Evolutionary conservation across 1,140 invertebrate genomes (phyloP).

Genomic region (Nixonia krombeini): DNA sequence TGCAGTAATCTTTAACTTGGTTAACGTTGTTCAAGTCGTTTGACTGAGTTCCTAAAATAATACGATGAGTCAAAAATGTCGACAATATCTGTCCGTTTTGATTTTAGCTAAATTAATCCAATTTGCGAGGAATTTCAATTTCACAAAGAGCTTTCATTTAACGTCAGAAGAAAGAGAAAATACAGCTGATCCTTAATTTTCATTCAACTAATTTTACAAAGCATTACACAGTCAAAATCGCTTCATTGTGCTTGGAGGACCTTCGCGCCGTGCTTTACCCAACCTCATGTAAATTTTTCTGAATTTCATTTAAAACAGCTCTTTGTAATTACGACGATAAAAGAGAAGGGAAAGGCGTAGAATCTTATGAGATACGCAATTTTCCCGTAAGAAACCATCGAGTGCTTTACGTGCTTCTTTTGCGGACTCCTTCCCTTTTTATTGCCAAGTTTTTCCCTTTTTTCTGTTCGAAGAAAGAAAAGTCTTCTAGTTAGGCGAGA

Average conservation of each 20-base stretch:
- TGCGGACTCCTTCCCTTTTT: slow-evolving; percentile 11
- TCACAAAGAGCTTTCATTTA: no score
- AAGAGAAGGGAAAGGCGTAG: slow-evolving; percentile 11
- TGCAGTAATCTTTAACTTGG: no score
- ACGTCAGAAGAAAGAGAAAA: no score
- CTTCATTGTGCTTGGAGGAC: neutral
- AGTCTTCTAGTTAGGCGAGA: slow-evolving; percentile 57
- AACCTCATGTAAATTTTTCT: slow-evolving; percentile 8
- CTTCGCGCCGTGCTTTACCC: neutral
- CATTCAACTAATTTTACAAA: neutral
- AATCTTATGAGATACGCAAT: slow-evolving; percentile 20
- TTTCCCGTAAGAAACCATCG: slow-evolving; percentile 19
- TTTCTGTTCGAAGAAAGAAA: slow-evolving; percentile 37
- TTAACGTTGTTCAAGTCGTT: no score
- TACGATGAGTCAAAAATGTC: no score
- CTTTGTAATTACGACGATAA: slow-evolving; percentile 12
- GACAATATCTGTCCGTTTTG: no score
- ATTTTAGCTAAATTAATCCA: no score
- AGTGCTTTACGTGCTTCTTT: slow-evolving; percentile 2
- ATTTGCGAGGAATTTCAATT: no score
- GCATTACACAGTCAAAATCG: neutral
- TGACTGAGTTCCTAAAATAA: no score
- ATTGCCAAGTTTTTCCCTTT: slow-evolving; percentile 26
- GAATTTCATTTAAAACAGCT: slow-evolving; percentile 2
- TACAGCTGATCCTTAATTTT: no score